A percentile compares a stretch with the other conserved stretches of the same genome.
Conservation (phyloP, 2,113 vertebrate genomes). For the Chinchilla lanigera region DNA sequence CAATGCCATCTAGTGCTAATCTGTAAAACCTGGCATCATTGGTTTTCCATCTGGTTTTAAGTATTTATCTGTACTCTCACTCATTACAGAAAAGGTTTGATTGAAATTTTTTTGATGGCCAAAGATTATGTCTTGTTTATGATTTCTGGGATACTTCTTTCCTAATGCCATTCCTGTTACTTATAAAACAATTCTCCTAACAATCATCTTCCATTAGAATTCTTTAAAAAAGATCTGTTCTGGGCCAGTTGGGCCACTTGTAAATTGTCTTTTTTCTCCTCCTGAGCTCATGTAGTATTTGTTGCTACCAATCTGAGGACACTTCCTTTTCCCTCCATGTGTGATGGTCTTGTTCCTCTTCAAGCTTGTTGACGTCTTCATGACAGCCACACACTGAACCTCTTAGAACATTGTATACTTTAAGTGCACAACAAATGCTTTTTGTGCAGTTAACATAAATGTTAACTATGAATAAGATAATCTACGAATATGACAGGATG, state of each 20-base stretch:
- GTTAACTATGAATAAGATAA: neutral
- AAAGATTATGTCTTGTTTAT: neutral
- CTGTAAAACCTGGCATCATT: neutral
- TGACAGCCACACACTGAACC: neutral
- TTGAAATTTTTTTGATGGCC: neutral
- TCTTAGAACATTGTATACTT: neutral
- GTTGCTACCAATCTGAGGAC: neutral
- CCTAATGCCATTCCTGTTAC: neutral
- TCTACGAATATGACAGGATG: neutral
- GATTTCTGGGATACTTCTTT: constrained; percentile 19
- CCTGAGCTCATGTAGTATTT: neutral
- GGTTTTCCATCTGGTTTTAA: neutral
- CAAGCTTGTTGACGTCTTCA: neutral
- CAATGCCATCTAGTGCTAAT: neutral
- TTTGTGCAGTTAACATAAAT: neutral
- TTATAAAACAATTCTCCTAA: neutral
- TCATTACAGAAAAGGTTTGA: constrained; percentile 17
- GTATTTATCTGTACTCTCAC: neutral
- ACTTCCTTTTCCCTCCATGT: neutral
- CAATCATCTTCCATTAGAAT: neutral
- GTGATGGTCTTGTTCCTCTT: neutral
- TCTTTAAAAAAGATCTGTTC: neutral
- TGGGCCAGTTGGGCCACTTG: neutral
- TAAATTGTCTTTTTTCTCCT: neutral
- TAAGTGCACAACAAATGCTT: neutral